These are phyloP conservation scores for Sylvia borin DNA, from an alignment of 2,797 vertebrate species.

Conservation along the genomic window DNA sequence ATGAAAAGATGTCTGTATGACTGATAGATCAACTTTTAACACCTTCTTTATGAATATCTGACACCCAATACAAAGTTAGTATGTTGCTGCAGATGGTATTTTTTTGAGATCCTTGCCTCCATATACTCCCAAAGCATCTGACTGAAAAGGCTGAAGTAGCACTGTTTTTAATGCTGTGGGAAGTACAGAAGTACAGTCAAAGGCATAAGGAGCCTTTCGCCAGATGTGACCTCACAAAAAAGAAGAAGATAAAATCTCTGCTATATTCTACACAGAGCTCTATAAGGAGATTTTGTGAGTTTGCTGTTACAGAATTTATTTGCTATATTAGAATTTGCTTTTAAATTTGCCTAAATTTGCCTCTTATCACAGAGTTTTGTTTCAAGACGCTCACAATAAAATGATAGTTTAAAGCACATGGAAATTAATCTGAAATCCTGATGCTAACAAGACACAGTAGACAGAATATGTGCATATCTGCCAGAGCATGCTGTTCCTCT, in stretches of 20 bases:
- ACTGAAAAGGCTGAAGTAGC: neutral
- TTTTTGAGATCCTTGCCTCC: neutral
- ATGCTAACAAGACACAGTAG: neutral
- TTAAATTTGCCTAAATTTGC: neutral
- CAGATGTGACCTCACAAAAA: neutral
- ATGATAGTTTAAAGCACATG: neutral
- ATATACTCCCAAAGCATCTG: neutral
- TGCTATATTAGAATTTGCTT: neutral
- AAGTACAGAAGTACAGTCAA: neutral
- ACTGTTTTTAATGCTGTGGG: neutral
- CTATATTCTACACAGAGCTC: neutral
- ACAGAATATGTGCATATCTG: neutral
- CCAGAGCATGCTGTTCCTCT: neutral
- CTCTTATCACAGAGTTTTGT: neutral
- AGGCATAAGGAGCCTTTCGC: neutral
- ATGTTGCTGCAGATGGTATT: neutral
- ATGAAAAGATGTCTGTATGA: neutral
- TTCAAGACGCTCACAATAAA: neutral
- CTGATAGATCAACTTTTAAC: neutral
- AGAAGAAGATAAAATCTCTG: neutral
- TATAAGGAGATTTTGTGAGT: neutral
- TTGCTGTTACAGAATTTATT: neutral
- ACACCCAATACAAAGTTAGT: neutral
- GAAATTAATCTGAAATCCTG: neutral
- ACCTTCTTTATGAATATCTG: neutral